Conservation (phyloP, 2,797 vertebrate species). For the Peromyscus attwateri region DNA sequence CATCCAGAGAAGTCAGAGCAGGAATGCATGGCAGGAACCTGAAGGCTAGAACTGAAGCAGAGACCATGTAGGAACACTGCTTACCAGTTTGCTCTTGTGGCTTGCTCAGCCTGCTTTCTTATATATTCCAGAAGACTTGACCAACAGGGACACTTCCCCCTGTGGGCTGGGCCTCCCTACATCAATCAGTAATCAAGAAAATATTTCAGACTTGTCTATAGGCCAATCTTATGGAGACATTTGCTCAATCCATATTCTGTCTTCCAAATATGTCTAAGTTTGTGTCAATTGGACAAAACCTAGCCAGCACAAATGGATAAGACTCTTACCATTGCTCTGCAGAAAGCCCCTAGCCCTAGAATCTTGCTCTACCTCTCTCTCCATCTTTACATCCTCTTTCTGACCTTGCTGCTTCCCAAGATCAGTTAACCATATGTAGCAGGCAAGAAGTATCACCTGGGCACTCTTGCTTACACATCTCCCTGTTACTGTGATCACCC, state of each 20-base stretch:
- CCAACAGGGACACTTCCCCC: background rate
- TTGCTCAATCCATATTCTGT: background rate
- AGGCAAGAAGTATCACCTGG: background rate
- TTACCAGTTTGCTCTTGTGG: background rate
- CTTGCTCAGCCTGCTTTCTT: background rate
- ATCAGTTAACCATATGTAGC: background rate
- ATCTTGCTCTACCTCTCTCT: background rate
- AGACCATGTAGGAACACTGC: background rate
- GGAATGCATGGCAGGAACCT: background rate
- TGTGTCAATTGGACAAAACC: background rate
- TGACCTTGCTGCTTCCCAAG: background rate
- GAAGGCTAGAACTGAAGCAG: background rate
- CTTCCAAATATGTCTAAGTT: background rate
- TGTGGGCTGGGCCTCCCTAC: too few relatives aligned
- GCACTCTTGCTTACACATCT: background rate
- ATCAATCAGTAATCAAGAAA: background rate
- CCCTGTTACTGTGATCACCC: background rate
- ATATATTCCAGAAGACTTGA: background rate
- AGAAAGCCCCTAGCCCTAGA: fast-evolving
- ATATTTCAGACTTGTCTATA: background rate
- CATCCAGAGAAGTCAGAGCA: background rate
- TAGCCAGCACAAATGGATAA: background rate
- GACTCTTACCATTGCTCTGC: background rate
- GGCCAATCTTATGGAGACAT: background rate
- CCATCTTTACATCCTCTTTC: background rate